These are phyloP conservation scores for Hydrozoanthus tunicans DNA, from an alignment of 64 coral and sea anemone genomes.

Conservation along the genomic window DNA sequence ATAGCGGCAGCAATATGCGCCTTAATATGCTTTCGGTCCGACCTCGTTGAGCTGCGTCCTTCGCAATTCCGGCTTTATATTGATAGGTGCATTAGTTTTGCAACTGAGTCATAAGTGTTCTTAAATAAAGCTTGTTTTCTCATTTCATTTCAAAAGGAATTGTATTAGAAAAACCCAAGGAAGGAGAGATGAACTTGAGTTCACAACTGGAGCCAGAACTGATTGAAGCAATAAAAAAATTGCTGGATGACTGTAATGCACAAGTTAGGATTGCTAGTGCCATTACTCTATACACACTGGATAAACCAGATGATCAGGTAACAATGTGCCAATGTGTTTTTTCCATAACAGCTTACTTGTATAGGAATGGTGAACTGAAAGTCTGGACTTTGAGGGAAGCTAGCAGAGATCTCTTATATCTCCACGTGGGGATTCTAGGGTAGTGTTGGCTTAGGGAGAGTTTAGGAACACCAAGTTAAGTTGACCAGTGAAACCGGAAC, in stretches of 20 bases:
- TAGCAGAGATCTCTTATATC: too few species aligned
- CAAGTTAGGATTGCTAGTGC: constrained; percentile 55
- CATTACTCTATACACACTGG: too few species aligned
- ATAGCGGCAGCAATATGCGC: too few species aligned
- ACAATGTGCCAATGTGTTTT: neutral
- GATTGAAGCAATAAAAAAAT: neutral
- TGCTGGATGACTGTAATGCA: constrained; percentile 24
- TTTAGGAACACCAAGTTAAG: too few species aligned
- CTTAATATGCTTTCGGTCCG: too few species aligned
- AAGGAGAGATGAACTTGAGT: constrained; percentile 30
- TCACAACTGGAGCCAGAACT: neutral
- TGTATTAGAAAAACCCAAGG: neutral
- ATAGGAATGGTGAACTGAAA: constrained; percentile 40
- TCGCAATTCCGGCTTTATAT: too few species aligned
- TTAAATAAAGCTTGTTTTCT: constrained; percentile 53
- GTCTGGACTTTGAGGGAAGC: neutral
- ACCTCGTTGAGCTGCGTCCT: too few species aligned
- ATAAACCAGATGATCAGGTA: too few species aligned
- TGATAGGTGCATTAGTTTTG: neutral
- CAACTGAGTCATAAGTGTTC: neutral
- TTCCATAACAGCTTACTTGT: constrained; percentile 18
- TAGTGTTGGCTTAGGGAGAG: too few species aligned
- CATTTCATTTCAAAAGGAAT: neutral
- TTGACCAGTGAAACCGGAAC: too few species aligned
- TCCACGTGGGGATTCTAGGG: too few species aligned